Evolutionary conservation across 2,113 vertebrate species (phyloP).

Genomic region (Dasyurus viverrinus): DNA sequence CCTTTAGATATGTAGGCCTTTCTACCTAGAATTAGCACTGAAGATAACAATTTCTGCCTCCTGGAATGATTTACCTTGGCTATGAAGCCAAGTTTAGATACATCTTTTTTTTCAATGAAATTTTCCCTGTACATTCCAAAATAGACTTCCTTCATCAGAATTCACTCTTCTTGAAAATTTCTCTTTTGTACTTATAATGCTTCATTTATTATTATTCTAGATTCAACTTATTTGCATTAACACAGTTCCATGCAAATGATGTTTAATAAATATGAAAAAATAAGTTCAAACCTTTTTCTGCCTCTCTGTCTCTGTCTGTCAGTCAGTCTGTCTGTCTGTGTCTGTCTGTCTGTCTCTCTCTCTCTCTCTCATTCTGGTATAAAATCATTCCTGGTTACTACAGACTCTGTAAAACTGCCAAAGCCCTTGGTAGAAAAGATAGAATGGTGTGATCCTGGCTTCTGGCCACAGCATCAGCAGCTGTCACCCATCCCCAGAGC

Average conservation of each 20-base stretch:
- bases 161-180: background rate
- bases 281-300: background rate
- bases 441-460: background rate
- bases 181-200: background rate
- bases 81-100: background rate
- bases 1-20: background rate
- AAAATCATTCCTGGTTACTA: background rate
- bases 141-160: background rate
- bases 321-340: no score
- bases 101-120: background rate
- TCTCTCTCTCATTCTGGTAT: background rate
- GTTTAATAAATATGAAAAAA: background rate
- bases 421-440: background rate
- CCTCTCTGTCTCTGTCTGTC: no score
- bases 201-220: background rate
- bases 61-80: background rate
- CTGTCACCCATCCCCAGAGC: slow-evolving; percentile 12
- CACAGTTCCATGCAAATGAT: background rate
- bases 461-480: slow-evolving; percentile 19
- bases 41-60: background rate
- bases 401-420: slow-evolving; percentile 12
- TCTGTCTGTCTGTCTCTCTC: no score
- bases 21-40: background rate
- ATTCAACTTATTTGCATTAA: background rate
- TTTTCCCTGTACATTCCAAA: background rate